phyloP scores from a whole-genome alignment of 2,888 invertebrate genomes.

The Druceiella hillmani region DNA sequence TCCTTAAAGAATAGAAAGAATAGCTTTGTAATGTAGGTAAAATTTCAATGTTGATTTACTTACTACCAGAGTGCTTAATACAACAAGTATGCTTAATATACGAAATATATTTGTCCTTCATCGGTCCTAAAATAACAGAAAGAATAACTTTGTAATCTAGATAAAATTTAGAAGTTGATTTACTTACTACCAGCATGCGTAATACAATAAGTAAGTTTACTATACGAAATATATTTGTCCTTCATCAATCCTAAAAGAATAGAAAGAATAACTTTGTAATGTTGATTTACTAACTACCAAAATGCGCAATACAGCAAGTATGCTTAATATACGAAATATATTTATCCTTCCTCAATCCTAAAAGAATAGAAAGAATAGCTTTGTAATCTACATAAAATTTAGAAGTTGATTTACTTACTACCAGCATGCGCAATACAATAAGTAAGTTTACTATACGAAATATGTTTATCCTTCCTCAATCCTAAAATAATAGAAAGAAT shows the following conservation, averaged over 20 bases:
- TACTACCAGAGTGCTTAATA: not conserved
- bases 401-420: not conserved
- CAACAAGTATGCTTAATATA: too few species aligned
- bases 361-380: not conserved
- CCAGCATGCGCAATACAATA: not conserved
- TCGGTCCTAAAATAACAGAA: too few species aligned
- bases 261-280: too few species aligned
- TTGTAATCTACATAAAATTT: not conserved
- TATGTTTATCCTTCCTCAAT: too few species aligned
- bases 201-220: slow-evolving; percentile 60
- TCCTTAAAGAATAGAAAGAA: slow-evolving; percentile 1
- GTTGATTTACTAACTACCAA: not conserved
- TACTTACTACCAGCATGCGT: slow-evolving; percentile 78
- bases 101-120: too few species aligned
- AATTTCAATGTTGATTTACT: too few species aligned
- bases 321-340: not conserved
- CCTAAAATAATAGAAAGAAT: too few species aligned
- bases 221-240: not conserved
- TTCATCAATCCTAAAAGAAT: not conserved
- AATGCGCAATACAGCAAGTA: slow-evolving; percentile 25
- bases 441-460: too few species aligned
- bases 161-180: too few species aligned
- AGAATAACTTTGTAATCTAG: too few species aligned
- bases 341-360: not conserved
- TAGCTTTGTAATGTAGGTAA: not conserved